Evolutionary conservation across 2,888 invertebrate genomes (phyloP).

Genomic region (Lycia hirtaria): DNA sequence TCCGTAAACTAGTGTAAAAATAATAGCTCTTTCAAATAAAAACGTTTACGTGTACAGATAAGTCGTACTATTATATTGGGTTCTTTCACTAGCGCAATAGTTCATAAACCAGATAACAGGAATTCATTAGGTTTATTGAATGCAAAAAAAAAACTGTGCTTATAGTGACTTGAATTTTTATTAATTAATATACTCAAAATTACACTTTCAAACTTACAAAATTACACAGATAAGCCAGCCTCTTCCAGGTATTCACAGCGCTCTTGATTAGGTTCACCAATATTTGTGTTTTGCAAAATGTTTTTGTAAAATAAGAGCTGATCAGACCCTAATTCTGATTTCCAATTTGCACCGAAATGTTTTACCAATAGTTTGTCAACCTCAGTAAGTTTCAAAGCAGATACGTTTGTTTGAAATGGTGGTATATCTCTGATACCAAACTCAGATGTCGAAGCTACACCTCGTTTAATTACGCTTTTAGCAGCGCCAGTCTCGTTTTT

Average conservation of each 20-base stretch:
- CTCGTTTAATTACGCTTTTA: slow-evolving; percentile 2
- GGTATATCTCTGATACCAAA: slow-evolving; percentile 1
- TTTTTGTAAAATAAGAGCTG: slow-evolving; percentile 2
- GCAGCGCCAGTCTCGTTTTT: background rate
- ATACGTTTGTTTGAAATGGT: background rate
- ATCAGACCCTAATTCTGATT: background rate
- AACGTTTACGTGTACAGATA: no score
- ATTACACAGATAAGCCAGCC: background rate
- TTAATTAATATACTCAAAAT: background rate
- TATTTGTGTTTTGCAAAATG: slow-evolving; percentile 4
- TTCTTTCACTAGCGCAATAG: no score
- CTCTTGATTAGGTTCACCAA: background rate
- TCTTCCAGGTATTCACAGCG: background rate
- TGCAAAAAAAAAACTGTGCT: background rate
- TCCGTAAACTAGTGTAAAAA: no score
- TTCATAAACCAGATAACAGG: no score
- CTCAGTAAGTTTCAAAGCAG: background rate
- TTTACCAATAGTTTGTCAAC: background rate
- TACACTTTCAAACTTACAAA: background rate
- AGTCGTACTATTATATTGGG: no score
- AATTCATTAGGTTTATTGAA: no score
- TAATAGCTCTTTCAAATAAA: no score
- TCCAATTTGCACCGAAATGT: background rate
- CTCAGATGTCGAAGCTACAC: background rate
- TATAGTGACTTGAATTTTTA: background rate